These are phyloP conservation scores for Polyommatus iphigenia DNA, from an alignment of 2,888 invertebrate species.

Conservation along the genomic window DNA sequence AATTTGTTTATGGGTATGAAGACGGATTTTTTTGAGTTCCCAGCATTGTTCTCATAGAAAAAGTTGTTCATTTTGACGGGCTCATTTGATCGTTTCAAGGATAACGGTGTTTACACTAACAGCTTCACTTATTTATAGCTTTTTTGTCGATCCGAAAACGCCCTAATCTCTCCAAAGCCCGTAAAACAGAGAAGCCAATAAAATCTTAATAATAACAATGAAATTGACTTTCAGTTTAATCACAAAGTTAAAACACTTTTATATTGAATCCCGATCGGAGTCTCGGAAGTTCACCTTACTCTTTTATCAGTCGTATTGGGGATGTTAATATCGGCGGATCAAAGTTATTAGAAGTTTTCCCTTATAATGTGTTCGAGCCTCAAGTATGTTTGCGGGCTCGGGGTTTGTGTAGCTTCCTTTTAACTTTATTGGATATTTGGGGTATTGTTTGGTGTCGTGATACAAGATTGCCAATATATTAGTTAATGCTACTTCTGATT, in stretches of 20 bases:
- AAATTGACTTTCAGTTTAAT: conserved; percentile 15
- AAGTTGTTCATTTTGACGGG: too few relatives aligned
- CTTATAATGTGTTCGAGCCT: neutral
- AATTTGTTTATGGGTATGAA: too few relatives aligned
- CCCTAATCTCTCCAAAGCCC: neutral
- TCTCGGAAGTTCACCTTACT: conserved; percentile 17
- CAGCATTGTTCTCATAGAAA: too few relatives aligned
- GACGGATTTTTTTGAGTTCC: too few relatives aligned
- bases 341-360: conserved; percentile 5
- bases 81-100: too few relatives aligned
- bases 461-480: neutral
- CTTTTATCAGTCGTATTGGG: conserved; percentile 21
- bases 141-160: neutral
- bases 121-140: neutral
- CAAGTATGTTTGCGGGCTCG: neutral
- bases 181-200: neutral
- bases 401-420: neutral
- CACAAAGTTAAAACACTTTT: conserved; percentile 4
- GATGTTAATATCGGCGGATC: conserved; percentile 26
- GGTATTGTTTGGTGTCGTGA: neutral
- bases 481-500: neutral
- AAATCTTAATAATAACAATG: conserved; percentile 7
- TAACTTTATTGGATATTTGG: conserved; percentile 16
- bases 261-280: conserved; percentile 1
- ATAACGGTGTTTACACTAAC: too few relatives aligned